phyloP scores from a whole-genome alignment of 2,888 invertebrate genomes.

The Muscina levida region DNA sequence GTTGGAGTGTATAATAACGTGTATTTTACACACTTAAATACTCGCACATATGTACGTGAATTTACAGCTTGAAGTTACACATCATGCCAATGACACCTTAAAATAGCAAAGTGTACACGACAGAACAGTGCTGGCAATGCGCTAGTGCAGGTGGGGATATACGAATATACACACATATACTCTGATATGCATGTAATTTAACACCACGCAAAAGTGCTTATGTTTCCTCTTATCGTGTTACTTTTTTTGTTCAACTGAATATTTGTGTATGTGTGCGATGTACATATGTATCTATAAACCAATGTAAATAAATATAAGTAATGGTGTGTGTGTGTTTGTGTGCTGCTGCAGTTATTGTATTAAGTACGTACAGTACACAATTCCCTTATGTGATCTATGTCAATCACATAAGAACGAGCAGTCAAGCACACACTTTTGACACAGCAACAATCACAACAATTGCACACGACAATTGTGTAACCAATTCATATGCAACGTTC shows the following conservation, averaged over 20 bases:
- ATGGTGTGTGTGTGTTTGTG: too few relatives aligned
- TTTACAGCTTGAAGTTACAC: slow-evolving; percentile 30
- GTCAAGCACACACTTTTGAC: slow-evolving; percentile 42
- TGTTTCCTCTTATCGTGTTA: neutral
- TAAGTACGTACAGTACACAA: too few relatives aligned
- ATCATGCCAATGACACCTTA: slow-evolving; percentile 62
- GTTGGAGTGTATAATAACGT: slow-evolving; percentile 36
- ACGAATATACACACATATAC: neutral
- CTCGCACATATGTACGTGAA: slow-evolving; percentile 35
- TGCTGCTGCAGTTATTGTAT: too few relatives aligned
- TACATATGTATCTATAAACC: too few relatives aligned
- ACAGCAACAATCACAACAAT: slow-evolving; percentile 16
- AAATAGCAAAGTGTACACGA: slow-evolving; percentile 27
- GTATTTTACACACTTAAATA: slow-evolving; percentile 32
- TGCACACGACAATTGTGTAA: slow-evolving; percentile 2
- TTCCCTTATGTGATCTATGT: slow-evolving; percentile 48
- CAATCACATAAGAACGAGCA: slow-evolving; percentile 52
- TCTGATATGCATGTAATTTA: slow-evolving; percentile 18
- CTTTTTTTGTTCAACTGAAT: slow-evolving; percentile 5
- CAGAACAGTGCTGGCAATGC: slow-evolving; percentile 35
- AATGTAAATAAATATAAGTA: too few relatives aligned
- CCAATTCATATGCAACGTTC: too few relatives aligned
- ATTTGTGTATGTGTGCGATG: neutral
- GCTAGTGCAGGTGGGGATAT: slow-evolving; percentile 41
- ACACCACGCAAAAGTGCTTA: slow-evolving; percentile 17